Evolutionary conservation across 1,140 invertebrate species (phyloP), one percentile per base, ranked within the genome.

Genomic region (Oscheius sp.): DNA sequence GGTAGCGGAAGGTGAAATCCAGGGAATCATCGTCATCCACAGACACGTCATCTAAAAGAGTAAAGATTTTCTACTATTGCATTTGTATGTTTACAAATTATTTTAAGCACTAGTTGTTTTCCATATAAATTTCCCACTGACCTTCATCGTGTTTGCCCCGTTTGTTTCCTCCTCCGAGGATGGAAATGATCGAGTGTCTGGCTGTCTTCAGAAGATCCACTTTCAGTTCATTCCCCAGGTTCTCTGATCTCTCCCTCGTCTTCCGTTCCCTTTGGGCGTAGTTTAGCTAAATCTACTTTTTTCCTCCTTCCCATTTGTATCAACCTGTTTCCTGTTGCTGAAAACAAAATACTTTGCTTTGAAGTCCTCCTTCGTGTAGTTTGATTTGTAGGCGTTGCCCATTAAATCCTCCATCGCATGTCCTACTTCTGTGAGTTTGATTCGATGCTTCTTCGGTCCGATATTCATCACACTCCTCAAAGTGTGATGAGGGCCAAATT

Each of bases 381-480:
- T 80, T 0, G 85, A 83, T n/a, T 85, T 68, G 77, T 85, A 87
- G 0, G 84, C 85, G 20, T 84, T 85, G 15, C 85, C 85, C 84
- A 87, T 87, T 71, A 87, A 68, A 69, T 86, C 84, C 61, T 87
- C 85, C 13, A 87, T 78, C 10, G 86, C 84, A 10, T 82, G 68
- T 13, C 86, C 86, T 31, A 87, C 82, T 69, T 87, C 85, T 26
- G 81, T 74, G 58, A 87, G 71, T 36, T 62, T 67, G 2, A 62
- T 46, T 15, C 36, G 64, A 55, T 73, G 62, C 23, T 62, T 49
- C 28, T 63, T 67, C 26, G 35, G 28, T 15, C 55, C 55, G 2
- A 61, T 35, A 23, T 36, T n/a, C 18, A 67, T 38, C 3, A 62
- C 38, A n/a, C 46, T 74, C 29, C 65, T 36, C 35, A 74, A 28